Evolutionary conservation across 2,797 vertebrate species (phyloP).

Genomic region (Lepidocolaptes lacrymiger): DNA sequence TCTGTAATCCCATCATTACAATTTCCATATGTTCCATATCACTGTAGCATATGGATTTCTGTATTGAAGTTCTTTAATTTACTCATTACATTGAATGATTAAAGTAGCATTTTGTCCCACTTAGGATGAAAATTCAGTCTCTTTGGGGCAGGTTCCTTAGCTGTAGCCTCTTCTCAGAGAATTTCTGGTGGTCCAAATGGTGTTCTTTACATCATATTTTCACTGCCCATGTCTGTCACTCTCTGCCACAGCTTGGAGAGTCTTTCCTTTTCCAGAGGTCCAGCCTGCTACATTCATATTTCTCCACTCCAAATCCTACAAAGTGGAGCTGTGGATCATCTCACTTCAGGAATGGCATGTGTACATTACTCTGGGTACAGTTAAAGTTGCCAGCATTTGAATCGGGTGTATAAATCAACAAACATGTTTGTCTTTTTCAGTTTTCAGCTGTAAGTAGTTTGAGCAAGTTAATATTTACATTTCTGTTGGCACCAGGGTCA

Average conservation of each 20-base stretch:
- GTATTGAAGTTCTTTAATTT: conserved; percentile 7
- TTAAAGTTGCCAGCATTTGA: not conserved
- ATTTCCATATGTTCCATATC: not conserved
- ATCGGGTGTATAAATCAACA: not conserved
- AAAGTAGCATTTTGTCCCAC: not conserved
- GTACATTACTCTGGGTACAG: not conserved
- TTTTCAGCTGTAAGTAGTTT: conserved; percentile 18
- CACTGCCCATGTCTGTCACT: not conserved
- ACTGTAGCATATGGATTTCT: not conserved
- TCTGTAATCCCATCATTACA: not conserved
- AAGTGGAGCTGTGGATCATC: not conserved
- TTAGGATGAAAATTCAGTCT: not conserved
- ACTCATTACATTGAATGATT: not conserved
- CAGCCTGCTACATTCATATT: not conserved
- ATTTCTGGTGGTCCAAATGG: not conserved
- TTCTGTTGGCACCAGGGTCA: not conserved
- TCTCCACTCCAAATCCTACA: not conserved
- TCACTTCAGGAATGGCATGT: not conserved
- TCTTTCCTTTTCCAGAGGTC: not conserved
- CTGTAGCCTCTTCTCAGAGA: not conserved
- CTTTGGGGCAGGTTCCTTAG: not conserved
- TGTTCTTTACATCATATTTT: not conserved
- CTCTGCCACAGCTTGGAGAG: not conserved
- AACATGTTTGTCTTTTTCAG: not conserved
- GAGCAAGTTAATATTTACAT: conserved; percentile 21